phyloP scores from a whole-genome alignment of 2,797 vertebrate species.

The Myotis vivesi region DNA sequence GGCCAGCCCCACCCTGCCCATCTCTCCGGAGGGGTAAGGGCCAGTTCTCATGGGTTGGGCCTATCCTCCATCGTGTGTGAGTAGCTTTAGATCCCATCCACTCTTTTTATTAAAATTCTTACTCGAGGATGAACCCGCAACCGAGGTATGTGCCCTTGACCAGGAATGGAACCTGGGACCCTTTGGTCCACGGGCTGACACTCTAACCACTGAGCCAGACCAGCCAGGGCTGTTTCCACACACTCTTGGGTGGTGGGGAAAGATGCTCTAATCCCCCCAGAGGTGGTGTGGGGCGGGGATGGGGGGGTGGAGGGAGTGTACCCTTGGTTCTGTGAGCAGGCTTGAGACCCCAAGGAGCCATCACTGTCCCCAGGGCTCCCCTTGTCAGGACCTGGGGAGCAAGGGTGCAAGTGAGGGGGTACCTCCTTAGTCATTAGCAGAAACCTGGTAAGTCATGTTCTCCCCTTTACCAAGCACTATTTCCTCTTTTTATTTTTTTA shows the following conservation, averaged over 20 bases:
- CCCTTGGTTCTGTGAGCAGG: background rate
- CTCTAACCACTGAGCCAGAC: no score
- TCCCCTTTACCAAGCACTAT: background rate
- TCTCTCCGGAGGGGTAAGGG: conserved; percentile 74
- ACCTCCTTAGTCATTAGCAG: background rate
- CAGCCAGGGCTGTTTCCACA: background rate
- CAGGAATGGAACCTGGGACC: no score
- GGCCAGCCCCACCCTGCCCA: background rate
- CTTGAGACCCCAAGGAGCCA: background rate
- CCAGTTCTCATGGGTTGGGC: background rate
- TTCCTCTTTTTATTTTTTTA: background rate
- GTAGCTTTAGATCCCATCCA: background rate
- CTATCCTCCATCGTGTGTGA: background rate
- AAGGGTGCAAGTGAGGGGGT: background rate
- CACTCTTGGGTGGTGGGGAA: background rate
- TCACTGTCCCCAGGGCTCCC: background rate
- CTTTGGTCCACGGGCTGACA: no score
- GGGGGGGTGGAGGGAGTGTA: no score
- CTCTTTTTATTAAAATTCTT: no score
- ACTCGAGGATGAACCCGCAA: no score
- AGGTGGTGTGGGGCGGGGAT: background rate
- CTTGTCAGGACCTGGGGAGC: background rate
- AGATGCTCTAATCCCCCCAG: background rate
- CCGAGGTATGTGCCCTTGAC: no score
- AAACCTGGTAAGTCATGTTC: background rate